phyloP scores from a whole-genome alignment of 2,888 invertebrate genomes.

The Osmoderma eremita region DNA sequence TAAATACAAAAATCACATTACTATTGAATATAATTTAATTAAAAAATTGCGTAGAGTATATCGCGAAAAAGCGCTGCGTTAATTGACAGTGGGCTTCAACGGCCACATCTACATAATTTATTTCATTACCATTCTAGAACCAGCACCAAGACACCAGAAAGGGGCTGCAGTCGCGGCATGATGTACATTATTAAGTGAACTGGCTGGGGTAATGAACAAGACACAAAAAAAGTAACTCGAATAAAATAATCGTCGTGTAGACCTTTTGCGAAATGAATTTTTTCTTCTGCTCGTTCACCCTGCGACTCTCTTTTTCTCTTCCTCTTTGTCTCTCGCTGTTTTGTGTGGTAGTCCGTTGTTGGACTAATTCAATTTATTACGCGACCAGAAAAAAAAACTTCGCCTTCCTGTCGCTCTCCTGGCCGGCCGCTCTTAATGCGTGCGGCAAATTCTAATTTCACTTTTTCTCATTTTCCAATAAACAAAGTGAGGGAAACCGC shows the following conservation, averaged over 20 bases:
- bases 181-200: constrained; percentile 34
- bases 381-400: background rate
- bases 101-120: constrained; percentile 33
- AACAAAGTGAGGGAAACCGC: background rate
- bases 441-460: constrained; percentile 34
- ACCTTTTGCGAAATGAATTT: constrained; percentile 31
- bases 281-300: constrained; percentile 1
- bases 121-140: constrained; percentile 34
- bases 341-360: constrained; percentile 20
- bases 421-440: constrained; percentile 2
- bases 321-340: background rate
- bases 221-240: constrained; percentile 33
- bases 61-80: constrained; percentile 5
- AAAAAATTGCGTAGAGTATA: too few relatives aligned
- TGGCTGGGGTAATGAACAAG: constrained; percentile 34
- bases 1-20: too few relatives aligned
- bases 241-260: constrained; percentile 34
- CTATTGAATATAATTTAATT: too few relatives aligned
- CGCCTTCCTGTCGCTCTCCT: background rate
- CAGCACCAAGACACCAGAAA: constrained; percentile 21
- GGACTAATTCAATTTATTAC: constrained; percentile 33
- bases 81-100: constrained; percentile 33
- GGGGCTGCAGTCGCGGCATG: constrained; percentile 11
- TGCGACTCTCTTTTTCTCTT: constrained; percentile 8
- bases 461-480: constrained; percentile 36